These are phyloP conservation scores for Bradypus variegatus DNA, from an alignment of 2,797 vertebrate genomes.

Conservation along the genomic window DNA sequence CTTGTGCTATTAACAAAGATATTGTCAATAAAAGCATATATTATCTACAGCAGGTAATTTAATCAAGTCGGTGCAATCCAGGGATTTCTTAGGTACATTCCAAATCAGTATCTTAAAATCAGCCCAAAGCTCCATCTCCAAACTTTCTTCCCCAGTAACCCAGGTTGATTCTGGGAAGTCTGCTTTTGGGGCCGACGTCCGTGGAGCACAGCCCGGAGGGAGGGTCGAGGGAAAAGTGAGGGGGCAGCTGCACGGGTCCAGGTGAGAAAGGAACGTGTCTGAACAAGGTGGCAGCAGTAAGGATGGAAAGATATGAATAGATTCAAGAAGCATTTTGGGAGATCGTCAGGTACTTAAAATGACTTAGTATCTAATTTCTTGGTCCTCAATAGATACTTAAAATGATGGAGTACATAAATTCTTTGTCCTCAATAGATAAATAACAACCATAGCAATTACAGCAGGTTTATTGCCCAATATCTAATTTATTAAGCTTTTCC, in stretches of 20 bases:
- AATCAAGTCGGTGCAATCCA: neutral
- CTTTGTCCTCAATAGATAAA: constrained; percentile 7
- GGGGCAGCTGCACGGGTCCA: neutral
- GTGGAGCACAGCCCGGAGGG: neutral
- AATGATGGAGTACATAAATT: constrained; percentile 29
- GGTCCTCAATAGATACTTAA: constrained; percentile 17
- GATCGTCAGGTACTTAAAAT: neutral
- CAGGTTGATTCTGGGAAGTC: neutral
- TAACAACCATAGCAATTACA: neutral
- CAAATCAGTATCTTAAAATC: neutral
- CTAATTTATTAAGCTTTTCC: neutral
- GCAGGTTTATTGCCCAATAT: neutral
- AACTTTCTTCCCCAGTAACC: neutral
- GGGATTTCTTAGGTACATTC: neutral
- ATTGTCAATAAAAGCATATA: constrained; percentile 2
- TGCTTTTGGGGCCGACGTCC: neutral
- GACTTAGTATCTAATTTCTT: constrained; percentile 31
- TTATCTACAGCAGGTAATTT: neutral
- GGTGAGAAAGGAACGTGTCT: neutral
- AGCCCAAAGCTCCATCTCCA: neutral
- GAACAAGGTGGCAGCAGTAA: neutral
- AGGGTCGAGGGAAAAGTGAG: neutral
- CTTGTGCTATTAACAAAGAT: neutral
- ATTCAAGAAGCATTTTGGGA: neutral
- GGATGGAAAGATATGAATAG: neutral